Evolutionary conservation across 1,140 invertebrate species (phyloP).

Genomic region (Aradophagus sp.): DNA sequence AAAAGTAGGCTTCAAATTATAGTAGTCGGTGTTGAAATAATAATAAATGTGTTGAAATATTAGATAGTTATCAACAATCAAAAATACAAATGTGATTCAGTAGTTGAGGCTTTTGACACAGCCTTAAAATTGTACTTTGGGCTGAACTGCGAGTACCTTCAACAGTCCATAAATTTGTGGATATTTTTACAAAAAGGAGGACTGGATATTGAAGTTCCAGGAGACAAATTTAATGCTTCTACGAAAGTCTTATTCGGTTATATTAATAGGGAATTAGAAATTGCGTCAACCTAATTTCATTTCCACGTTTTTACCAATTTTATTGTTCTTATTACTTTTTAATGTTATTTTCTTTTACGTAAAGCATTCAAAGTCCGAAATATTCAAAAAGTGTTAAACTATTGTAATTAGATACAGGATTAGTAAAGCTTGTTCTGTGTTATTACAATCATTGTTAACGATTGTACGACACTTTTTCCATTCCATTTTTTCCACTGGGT

Average conservation of each 20-base stretch:
- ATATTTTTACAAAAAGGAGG: not conserved
- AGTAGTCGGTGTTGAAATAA: not conserved
- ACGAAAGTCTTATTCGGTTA: not conserved
- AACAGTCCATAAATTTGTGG: not conserved
- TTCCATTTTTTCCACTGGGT: too few relatives aligned
- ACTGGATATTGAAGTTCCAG: not conserved
- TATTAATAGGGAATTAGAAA: too few relatives aligned
- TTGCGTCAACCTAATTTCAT: too few relatives aligned
- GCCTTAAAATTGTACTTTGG: slow-evolving; percentile 3
- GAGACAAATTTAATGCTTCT: slow-evolving; percentile 1
- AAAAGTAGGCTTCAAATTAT: slow-evolving; percentile 1
- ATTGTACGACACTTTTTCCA: too few relatives aligned
- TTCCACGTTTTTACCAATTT: too few relatives aligned
- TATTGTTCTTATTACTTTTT: too few relatives aligned
- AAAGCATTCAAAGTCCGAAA: too few relatives aligned
- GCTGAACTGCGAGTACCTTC: not conserved
- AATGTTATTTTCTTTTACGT: too few relatives aligned
- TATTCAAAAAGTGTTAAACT: too few relatives aligned
- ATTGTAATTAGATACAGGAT: too few relatives aligned
- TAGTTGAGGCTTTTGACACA: not conserved
- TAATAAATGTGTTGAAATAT: not conserved
- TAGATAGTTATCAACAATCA: not conserved
- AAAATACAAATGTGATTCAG: not conserved
- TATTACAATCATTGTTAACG: too few relatives aligned
- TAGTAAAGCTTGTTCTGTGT: too few relatives aligned